These are phyloP conservation scores for Dasypogon diadema DNA, from an alignment of 2,888 invertebrate genomes.

Conservation along the genomic window DNA sequence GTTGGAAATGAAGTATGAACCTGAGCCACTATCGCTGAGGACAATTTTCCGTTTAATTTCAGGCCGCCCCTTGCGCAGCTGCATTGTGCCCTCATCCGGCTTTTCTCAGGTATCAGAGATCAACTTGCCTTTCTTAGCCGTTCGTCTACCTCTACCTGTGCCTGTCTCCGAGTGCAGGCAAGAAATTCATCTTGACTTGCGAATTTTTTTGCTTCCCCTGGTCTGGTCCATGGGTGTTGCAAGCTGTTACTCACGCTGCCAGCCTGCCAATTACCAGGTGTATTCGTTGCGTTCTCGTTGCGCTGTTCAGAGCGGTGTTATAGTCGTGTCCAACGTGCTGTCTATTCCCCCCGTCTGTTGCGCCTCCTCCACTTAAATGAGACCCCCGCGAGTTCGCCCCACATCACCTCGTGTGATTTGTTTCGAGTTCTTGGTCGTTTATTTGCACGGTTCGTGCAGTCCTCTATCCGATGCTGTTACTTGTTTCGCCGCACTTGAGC, in stretches of 20 bases:
- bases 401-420: not conserved
- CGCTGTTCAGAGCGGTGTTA: constrained; percentile 26
- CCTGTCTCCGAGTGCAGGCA: not conserved
- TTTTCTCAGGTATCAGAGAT: not conserved
- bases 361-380: not conserved
- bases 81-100: not conserved
- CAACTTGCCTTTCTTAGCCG: not conserved
- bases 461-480: not conserved
- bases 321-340: constrained; percentile 20
- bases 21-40: not conserved
- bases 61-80: constrained; percentile 12
- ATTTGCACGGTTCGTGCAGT: not conserved
- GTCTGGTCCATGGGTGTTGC: constrained; percentile 12
- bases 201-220: not conserved
- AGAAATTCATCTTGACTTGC: constrained; percentile 22
- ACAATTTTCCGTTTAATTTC: constrained; percentile 40
- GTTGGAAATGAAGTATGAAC: not conserved
- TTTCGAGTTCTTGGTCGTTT: not conserved
- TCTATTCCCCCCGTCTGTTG: not conserved
- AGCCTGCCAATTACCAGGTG: constrained; percentile 41
- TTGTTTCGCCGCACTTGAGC: not conserved
- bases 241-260: constrained; percentile 32
- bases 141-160: constrained; percentile 1
- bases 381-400: not conserved
- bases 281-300: constrained; percentile 21